Conservation (phyloP, 2,797 vertebrate genomes). For the Crenichthys baileyi region DNA sequence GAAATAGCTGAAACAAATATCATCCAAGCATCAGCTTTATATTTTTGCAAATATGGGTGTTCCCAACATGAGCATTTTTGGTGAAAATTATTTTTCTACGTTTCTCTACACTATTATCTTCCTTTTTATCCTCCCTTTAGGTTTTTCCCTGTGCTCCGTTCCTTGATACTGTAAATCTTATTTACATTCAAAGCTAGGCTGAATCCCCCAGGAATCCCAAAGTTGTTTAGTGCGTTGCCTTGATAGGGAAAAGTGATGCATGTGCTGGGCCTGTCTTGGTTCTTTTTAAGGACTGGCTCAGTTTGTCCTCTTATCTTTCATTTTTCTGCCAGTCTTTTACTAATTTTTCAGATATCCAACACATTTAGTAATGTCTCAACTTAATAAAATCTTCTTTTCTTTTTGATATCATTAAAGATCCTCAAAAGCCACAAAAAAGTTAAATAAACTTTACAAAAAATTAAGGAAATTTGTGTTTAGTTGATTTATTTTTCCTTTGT, state of each 20-base stretch:
- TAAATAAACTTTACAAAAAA: not conserved
- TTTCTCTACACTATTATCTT: constrained; percentile 35
- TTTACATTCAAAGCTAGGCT: constrained; percentile 67
- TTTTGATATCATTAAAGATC: not conserved
- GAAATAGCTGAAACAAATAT: constrained; percentile 59
- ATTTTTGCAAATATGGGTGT: constrained; percentile 5
- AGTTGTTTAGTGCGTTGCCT: constrained; percentile 41
- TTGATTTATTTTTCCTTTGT: not conserved
- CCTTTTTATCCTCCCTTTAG: constrained; percentile 47
- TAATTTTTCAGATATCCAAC: not conserved
- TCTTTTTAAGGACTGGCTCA: constrained; percentile 42
- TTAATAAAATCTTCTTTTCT: not conserved
- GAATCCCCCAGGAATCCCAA: constrained; percentile 44
- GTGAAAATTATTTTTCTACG: constrained; percentile 76
- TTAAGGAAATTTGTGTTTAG: not conserved
- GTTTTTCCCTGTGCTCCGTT: constrained; percentile 27
- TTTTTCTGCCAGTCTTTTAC: not conserved
- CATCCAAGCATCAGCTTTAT: constrained; percentile 36
- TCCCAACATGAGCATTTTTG: constrained; percentile 49
- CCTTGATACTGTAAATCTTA: constrained; percentile 65
- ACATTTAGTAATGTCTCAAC: not conserved
- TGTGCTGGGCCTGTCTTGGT: constrained; percentile 31
- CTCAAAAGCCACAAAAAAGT: not conserved
- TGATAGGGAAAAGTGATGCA: constrained; percentile 59
- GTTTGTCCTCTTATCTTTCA: constrained; percentile 18